Evolutionary conservation across 2,888 invertebrate genomes (phyloP), one percentile per base, ranked within the genome.

Genomic region (Drosophila yooni): DNA sequence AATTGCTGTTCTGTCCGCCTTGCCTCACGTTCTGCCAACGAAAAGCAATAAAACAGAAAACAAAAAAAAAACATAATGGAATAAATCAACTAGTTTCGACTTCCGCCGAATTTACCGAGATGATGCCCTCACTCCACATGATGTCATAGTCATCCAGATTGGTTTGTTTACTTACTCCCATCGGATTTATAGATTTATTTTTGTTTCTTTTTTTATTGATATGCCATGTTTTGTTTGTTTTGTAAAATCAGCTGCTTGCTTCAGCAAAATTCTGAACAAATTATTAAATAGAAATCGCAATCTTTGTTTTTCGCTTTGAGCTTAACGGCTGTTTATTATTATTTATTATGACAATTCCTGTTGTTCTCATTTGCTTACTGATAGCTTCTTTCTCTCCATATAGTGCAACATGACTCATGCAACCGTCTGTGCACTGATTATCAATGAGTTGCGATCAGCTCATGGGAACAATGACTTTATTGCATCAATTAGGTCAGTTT

Each of bases 401-500:
- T 2, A 51, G n/a, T 79, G 60, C 56, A 63, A 50, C 74, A 58
- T 57, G 69, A 74, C 69, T 68, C 58, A 79, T 59, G 50, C 68
- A 31, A 40, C 48, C 13, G 21, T 51, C 25, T 40, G 25, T 10
- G 6, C 18, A 36, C 25, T 13, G 34, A 2, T 70, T 59, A 59
- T 60, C 70, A 11, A 2, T 10, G 25, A 46, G 21, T 15, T 27
- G n/a, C 13, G 51, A 51, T 50, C 15, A 60, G 34, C 48, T 48
- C 15, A 50, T 58, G 34, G 69, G 27, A 54, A 56, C 69, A 59
- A 50, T 69, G 59, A 54, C 48, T 54, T 46, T 18, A 50, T 27
- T 18, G 18, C 6, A 50, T 27, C 18, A 50, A 50, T 27, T 27
- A 5, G 10, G 27, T 50, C 50, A 27, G 27, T 10, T 5, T 27